Percentiles rank a stretch among this genome's conserved stretches.
These are phyloP conservation scores for Apantesis nais DNA, from an alignment of 2,888 invertebrate species.

Conservation along the genomic window DNA sequence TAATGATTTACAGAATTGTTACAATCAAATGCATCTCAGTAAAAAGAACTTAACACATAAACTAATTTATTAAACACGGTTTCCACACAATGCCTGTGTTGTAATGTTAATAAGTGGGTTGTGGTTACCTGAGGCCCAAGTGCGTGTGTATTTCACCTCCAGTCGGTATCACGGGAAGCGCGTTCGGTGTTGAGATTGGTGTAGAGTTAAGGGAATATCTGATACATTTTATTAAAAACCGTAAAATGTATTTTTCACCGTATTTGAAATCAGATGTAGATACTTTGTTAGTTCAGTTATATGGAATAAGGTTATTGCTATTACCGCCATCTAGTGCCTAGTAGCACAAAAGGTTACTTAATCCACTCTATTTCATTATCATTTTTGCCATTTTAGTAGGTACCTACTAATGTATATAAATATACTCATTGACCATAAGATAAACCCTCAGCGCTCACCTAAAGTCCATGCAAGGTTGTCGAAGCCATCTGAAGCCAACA, in stretches of 20 bases:
- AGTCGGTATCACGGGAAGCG: no score
- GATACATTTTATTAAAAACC: no score
- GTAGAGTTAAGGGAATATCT: no score
- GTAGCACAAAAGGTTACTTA: slow-evolving; percentile 43
- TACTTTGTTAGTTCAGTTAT: no score
- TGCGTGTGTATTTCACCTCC: no score
- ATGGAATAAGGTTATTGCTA: background rate
- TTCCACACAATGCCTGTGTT: no score
- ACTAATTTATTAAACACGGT: background rate
- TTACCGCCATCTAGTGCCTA: slow-evolving; percentile 57
- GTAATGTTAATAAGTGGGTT: no score
- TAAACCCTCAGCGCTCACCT: background rate
- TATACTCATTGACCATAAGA: background rate
- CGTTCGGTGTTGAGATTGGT: no score
- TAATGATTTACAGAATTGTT: background rate
- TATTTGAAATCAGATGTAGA: no score
- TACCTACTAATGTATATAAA: background rate
- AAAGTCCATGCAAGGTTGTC: no score
- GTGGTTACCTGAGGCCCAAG: background rate
- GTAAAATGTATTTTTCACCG: no score
- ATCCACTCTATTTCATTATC: background rate
- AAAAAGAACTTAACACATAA: background rate
- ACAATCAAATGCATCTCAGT: no score
- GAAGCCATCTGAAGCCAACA: background rate
- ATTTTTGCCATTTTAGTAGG: background rate